Conservation (phyloP, 2,888 invertebrate species). For the Metacarcinus magister region DNA sequence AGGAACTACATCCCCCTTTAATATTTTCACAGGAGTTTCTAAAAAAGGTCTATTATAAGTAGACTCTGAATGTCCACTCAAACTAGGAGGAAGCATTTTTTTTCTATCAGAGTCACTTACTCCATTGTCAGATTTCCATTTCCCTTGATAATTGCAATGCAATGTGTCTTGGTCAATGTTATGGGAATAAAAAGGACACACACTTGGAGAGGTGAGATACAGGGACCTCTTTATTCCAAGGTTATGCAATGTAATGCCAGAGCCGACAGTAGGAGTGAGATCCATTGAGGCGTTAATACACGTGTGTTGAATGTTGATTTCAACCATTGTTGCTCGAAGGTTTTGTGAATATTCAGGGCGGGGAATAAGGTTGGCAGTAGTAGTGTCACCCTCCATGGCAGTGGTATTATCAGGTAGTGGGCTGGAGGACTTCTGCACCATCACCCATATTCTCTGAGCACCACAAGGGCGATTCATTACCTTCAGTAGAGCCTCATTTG, state of each 20-base stretch:
- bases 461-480: constrained; percentile 54
- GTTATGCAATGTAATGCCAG: constrained; percentile 39
- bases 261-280: constrained; percentile 60
- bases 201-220: not conserved
- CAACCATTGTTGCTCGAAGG: not conserved
- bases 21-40: constrained; percentile 43
- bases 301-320: constrained; percentile 45
- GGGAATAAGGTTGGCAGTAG: constrained; percentile 15
- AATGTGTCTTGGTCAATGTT: constrained; percentile 6
- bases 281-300: constrained; percentile 53
- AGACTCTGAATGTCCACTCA: not conserved
- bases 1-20: not conserved
- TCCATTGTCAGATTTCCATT: not conserved
- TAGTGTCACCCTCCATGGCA: not conserved
- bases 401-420: not conserved
- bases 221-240: constrained; percentile 52
- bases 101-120: not conserved
- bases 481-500: constrained; percentile 62
- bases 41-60: not conserved
- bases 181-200: constrained; percentile 16
- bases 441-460: constrained; percentile 67
- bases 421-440: constrained; percentile 52
- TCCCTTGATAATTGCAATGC: not conserved
- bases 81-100: not conserved
- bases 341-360: constrained; percentile 58